A percentile compares a stretch with the other conserved stretches of the same genome.
These are phyloP conservation scores for Falco columbarius DNA, from an alignment of 2,797 vertebrate genomes.

Conservation along the genomic window DNA sequence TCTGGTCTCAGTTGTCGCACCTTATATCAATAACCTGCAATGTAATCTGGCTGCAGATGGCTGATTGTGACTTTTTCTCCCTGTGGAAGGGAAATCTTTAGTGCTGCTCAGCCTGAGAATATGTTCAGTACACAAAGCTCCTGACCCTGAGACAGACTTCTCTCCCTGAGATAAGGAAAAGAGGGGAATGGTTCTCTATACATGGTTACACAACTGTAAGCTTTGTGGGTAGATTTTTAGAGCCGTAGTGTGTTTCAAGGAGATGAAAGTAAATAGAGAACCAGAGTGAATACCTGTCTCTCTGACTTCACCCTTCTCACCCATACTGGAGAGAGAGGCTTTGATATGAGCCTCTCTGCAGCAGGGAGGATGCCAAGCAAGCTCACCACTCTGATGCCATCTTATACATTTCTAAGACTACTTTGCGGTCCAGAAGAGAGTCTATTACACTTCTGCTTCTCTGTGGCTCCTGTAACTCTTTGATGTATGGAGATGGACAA, in stretches of 20 bases:
- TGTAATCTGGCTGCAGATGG: not conserved
- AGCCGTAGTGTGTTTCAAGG: not conserved
- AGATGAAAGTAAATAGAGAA: not conserved
- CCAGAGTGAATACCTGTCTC: not conserved
- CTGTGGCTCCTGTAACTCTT: not conserved
- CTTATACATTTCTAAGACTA: not conserved
- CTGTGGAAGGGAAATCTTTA: not conserved
- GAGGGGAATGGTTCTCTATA: not conserved
- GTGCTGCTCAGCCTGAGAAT: not conserved
- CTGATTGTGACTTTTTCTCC: not conserved
- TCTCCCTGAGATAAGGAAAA: not conserved
- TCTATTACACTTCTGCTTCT: not conserved
- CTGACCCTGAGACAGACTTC: not conserved
- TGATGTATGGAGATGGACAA: not conserved
- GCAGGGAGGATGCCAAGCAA: not conserved
- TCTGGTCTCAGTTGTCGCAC: not conserved
- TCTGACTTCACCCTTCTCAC: conserved; percentile 22
- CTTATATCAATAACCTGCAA: not conserved
- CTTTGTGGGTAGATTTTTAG: conserved; percentile 24
- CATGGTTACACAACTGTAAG: not conserved
- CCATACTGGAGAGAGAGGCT: not conserved
- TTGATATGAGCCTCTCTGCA: conserved; percentile 4
- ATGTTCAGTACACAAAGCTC: not conserved
- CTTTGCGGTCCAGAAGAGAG: not conserved
- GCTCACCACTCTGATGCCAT: not conserved